A percentile compares a stretch with the other conserved stretches of the same genome.
Evolutionary conservation across 2,888 invertebrate genomes (phyloP).

Genomic region (Hypena proboscidalis): DNA sequence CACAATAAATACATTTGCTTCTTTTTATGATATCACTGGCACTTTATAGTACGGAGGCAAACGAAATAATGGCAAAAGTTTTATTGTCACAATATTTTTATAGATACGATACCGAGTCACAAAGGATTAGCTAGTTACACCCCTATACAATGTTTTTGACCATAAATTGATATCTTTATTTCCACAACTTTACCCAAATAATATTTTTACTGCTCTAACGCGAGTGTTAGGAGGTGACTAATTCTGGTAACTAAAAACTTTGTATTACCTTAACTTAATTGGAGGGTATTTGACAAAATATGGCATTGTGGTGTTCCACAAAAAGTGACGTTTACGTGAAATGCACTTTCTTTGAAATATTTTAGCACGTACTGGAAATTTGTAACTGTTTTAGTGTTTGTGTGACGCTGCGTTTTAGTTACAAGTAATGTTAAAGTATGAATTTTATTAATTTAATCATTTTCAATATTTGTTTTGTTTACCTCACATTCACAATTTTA

Average conservation of each 20-base stretch:
- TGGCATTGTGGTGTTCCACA: slow-evolving; percentile 5
- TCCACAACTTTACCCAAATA: slow-evolving; percentile 27
- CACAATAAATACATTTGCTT: no score
- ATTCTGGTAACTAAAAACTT: slow-evolving; percentile 25
- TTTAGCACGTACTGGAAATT: not conserved
- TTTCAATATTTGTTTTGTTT: no score
- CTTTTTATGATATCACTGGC: no score
- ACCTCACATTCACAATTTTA: no score
- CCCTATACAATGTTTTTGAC: slow-evolving; percentile 6
- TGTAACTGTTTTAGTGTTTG: not conserved
- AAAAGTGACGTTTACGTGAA: not conserved
- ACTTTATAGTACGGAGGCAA: not conserved
- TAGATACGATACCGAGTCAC: slow-evolving; percentile 29
- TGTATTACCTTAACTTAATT: slow-evolving; percentile 35
- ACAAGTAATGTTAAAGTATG: no score
- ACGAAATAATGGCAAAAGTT: not conserved
- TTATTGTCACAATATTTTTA: slow-evolving; percentile 24
- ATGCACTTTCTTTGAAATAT: slow-evolving; percentile 3
- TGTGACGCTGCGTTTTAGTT: not conserved
- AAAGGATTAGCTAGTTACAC: slow-evolving; percentile 31
- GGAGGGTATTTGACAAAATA: slow-evolving; percentile 28
- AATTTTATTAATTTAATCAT: no score
- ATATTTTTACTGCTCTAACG: slow-evolving; percentile 37
- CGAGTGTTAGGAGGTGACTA: slow-evolving; percentile 29
- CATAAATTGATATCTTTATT: slow-evolving; percentile 7